Evolutionary conservation across 2,888 invertebrate genomes (phyloP).

Genomic region (Punctoribates punctum): DNA sequence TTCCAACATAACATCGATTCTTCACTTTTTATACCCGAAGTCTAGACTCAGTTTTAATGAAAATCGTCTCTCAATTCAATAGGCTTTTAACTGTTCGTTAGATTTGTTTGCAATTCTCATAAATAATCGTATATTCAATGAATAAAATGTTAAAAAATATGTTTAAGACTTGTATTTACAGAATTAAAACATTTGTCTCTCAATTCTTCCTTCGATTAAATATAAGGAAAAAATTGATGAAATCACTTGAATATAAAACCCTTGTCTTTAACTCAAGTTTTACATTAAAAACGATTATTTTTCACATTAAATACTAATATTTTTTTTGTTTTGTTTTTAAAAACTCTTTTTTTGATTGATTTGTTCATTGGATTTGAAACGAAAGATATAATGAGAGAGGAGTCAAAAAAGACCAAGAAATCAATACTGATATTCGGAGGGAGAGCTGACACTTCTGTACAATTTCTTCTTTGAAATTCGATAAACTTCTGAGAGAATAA

Average conservation of each 20-base stretch:
- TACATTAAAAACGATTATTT: no score
- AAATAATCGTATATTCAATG: background rate
- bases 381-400: background rate
- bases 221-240: no score
- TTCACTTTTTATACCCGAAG: no score
- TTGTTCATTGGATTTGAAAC: background rate
- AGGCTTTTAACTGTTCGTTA: background rate
- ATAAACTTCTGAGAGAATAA: conserved; percentile 83
- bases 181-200: background rate
- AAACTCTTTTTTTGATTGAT: background rate
- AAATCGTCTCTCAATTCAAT: no score
- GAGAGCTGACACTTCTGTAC: conserved; percentile 56
- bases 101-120: background rate
- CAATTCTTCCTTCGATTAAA: no score
- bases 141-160: background rate
- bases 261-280: no score
- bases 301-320: no score
- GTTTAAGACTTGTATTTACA: background rate
- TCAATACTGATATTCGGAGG: background rate
- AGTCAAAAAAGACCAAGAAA: background rate
- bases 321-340: background rate
- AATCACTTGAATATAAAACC: no score
- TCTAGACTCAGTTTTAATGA: no score
- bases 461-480: conserved; percentile 85
- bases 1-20: background rate